Conservation (phyloP, 1,140 invertebrate genomes). For the Aphelenchoides fujianensis region DNA sequence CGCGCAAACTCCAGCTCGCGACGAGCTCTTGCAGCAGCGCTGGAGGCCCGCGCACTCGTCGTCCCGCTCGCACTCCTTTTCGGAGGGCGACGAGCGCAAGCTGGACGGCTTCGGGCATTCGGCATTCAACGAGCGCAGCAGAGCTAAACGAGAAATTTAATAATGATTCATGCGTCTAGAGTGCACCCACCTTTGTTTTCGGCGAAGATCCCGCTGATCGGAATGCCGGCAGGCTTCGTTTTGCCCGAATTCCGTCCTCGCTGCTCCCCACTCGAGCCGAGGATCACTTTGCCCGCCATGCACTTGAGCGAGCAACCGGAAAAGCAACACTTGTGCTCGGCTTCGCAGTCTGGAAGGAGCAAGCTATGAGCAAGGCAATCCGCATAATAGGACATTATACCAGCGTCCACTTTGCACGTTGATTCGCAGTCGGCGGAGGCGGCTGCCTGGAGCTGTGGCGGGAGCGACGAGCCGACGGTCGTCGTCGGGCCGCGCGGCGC, state of each 20-base stretch:
- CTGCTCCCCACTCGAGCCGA: not conserved
- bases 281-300: conserved; percentile 8
- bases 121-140: conserved; percentile 33
- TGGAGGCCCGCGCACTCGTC: conserved; percentile 49
- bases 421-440: conserved; percentile 12
- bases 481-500: not conserved
- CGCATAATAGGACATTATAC: too few relatives aligned
- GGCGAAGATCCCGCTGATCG: too few relatives aligned
- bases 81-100: not conserved
- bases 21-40: conserved; percentile 45
- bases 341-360: conserved; percentile 41
- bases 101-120: conserved; percentile 42
- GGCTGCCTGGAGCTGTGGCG: too few relatives aligned
- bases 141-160: conserved; percentile 5
- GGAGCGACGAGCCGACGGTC: too few relatives aligned
- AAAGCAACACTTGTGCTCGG: conserved; percentile 54
- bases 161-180: too few relatives aligned
- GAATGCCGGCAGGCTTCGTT: too few relatives aligned
- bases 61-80: conserved; percentile 45
- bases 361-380: too few relatives aligned
- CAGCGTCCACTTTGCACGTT: conserved; percentile 33
- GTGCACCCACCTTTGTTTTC: too few relatives aligned
- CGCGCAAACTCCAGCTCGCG: conserved; percentile 39
- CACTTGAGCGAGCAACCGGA: conserved; percentile 58
- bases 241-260: not conserved